Percentiles rank a stretch among this genome's conserved stretches.
Conservation (phyloP, 2,888 invertebrate species). For the Priocnemis perturbator region DNA sequence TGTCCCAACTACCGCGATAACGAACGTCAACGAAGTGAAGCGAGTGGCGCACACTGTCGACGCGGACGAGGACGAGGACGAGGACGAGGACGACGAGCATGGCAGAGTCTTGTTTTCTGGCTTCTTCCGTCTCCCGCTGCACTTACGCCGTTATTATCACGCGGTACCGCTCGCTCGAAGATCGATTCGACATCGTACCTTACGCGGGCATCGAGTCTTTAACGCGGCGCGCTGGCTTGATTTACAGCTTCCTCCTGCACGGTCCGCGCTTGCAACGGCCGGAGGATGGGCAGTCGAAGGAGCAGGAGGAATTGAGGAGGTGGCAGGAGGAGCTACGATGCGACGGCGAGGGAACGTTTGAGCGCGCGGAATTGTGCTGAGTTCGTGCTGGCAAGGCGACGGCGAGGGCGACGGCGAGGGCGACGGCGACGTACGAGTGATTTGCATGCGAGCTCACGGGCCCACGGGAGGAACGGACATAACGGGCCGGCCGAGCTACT, state of each 20-base stretch:
- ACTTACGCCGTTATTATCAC: conserved; percentile 6
- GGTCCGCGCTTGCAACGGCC: conserved; percentile 24
- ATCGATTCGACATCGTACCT: conserved; percentile 26
- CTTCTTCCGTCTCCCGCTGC: conserved; percentile 6
- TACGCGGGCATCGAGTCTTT: conserved; percentile 37
- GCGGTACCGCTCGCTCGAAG: conserved; percentile 10
- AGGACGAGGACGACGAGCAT: not conserved
- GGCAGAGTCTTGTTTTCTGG: conserved; percentile 7
- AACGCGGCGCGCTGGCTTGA: conserved; percentile 40
- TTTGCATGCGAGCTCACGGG: conserved; percentile 56
- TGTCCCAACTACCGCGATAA: too few species aligned
- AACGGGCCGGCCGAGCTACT: conserved; percentile 56
- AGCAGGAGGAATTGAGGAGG: too few species aligned
- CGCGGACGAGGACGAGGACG: not conserved
- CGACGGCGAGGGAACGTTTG: conserved; percentile 25
- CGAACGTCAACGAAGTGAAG: too few species aligned
- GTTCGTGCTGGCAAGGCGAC: conserved; percentile 59
- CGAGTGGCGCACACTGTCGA: too few species aligned
- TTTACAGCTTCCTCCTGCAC: conserved; percentile 53
- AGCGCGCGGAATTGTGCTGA: conserved; percentile 59
- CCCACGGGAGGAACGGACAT: conserved; percentile 47
- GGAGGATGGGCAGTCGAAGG: too few species aligned
- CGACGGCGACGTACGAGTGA: conserved; percentile 61
- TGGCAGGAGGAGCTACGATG: conserved; percentile 23
- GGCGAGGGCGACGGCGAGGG: too few species aligned